Base-by-base conservation (phyloP, 2,797 vertebrate species). In the Ptychobarbus kaznakovi region DNA sequence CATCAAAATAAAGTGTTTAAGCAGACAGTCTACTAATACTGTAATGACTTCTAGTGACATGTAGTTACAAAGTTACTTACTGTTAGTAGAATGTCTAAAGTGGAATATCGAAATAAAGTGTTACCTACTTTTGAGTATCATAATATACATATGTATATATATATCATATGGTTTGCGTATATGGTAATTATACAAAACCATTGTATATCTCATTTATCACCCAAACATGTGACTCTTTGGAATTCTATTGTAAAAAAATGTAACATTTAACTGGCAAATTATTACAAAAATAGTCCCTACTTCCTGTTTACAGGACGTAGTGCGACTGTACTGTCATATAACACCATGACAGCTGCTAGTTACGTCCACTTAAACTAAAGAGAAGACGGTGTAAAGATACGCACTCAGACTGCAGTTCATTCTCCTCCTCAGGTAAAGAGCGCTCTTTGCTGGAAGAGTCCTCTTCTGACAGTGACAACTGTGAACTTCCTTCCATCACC, bases 391-490 rank as follows among this genome's bases (percentile, higher is more conserved):
- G 63, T 68, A 69, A 38, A 4, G 51, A 40, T 46, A 86, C 88
- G n/a, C 86, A 90, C 89, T 87, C 66, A 28, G 82, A 81, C 72
- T 61, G 13, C 38, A 86, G 76, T 65, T 85, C 77, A 22, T 82
- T 81, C 72, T 53, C 77, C 25, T 90, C 82, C 66, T 81, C 74
- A 58, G 82, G 53, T 40, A 75, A 65, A 81, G 73, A 81, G 28
- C 9, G 46, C 16, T 84, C 85, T 85, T 90, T 88, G 38, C 28
- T 83, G 72, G 87, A 85, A 70, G 68, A 80, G 18, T 90, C 86
- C 6, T 85, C 86, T 49, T 88, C 89, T 65, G 88, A 88, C 40
- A 87, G 53, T 22, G 78, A 90, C 61, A 85, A 88, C 63, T 85
- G 83, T 73, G 78, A 82, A 66, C 85, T 84, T 73, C 74, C 73